These are phyloP conservation scores for Metacarcinus magister DNA, from an alignment of 2,888 invertebrate species.

Conservation along the genomic window DNA sequence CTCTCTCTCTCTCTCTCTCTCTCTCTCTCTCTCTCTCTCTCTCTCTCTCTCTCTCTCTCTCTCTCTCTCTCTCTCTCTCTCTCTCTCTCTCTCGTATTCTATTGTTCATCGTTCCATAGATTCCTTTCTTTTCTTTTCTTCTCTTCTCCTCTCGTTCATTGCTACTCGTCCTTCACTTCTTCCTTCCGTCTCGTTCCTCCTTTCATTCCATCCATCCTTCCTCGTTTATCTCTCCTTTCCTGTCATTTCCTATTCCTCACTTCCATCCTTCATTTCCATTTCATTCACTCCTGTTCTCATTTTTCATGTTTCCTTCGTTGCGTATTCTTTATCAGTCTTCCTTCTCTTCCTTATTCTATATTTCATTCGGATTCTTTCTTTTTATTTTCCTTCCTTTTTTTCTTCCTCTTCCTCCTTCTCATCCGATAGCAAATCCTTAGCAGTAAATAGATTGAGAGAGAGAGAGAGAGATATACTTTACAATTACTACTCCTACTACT, in stretches of 20 bases:
- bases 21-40: conserved; percentile 26
- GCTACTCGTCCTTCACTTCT: background rate
- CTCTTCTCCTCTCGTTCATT: background rate
- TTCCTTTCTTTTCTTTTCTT: background rate
- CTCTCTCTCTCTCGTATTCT: background rate
- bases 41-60: conserved; percentile 26
- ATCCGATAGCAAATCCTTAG: background rate
- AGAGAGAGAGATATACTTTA: background rate
- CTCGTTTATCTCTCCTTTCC: background rate
- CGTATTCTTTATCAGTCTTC: background rate
- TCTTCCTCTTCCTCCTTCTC: background rate
- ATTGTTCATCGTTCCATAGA: background rate
- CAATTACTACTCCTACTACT: background rate
- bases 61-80: conserved; percentile 26
- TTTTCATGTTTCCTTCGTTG: no score
- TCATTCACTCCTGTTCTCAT: background rate
- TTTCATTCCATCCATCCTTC: background rate
- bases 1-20: conserved; percentile 26
- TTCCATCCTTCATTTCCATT: conserved; percentile 14
- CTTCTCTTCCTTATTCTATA: background rate
- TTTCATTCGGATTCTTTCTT: background rate
- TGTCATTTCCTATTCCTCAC: conserved; percentile 8
- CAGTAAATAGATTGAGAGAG: background rate
- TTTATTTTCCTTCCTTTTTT: background rate
- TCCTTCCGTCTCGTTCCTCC: background rate